Evolutionary conservation across 2,888 invertebrate species (phyloP), one percentile per base, ranked within the genome.

Genomic region (Sepiola atlantica): DNA sequence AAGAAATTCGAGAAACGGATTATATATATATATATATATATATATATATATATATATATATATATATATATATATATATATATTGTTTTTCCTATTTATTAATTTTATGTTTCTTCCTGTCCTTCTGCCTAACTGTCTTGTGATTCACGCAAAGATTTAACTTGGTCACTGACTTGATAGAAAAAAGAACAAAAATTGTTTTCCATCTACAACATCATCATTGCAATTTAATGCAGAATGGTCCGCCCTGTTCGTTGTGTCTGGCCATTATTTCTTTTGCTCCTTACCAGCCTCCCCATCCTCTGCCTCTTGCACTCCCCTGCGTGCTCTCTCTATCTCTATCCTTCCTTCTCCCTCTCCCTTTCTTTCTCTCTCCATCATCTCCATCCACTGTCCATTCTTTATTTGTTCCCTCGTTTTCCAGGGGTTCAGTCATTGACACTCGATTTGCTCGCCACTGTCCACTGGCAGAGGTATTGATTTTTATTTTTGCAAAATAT

Each of bases 401-500:
- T 77, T 77, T 77, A 77, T 77, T 77, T 77, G 77, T 77, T n/a
- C 77, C 77, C 77, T 32, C 77, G 21, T 77, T 77, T 77, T 77
- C 77, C 77, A 77, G 77, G 77, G 45, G 77, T 77, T 77, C 77
- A 77, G 77, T 77, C 77, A 77, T 77, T 77, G 77, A 77, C 77
- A 77, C 77, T 77, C 77, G 77, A 77, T 77, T 77, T 77, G 32
- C 77, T 77, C 77, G 77, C 77, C 77, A 77, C 77, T 77, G 77
- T 77, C 77, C 77, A 77, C 77, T 77, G 14, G 16, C 77, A n/a
- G 77, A 77, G 77, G n/a, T 77, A 77, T 77, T 77, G 77, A 77
- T 77, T 77, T 77, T 77, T 77, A 77, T 77, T 77, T 77, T 77
- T 77, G 77, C 77, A 77, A 77, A 77, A 77, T 77, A 77, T 77